Conservation (phyloP, 2,113 vertebrate species). For the Lethenteron camtschaticum region DNA sequence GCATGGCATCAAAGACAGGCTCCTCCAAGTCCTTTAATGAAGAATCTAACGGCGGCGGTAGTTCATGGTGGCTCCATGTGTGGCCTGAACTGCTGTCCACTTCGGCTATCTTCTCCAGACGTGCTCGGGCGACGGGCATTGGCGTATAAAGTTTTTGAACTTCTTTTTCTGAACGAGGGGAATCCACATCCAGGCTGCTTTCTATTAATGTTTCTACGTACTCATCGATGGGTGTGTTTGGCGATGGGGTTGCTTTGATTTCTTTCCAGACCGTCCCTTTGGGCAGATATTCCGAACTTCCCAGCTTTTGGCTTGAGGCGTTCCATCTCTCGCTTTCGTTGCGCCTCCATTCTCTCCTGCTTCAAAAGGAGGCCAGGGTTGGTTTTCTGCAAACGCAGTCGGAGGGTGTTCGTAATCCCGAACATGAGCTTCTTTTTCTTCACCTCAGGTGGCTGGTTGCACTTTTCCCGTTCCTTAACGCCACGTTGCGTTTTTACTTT, state of each 20-base stretch:
- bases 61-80: too few relatives aligned
- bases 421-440: conserved; percentile 25
- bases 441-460: conserved; percentile 12
- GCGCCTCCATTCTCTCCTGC: conserved; percentile 29
- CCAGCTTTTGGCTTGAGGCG: conserved; percentile 13
- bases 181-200: conserved; percentile 9
- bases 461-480: conserved; percentile 12
- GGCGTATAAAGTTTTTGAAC: too few relatives aligned
- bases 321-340: conserved; percentile 19
- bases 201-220: conserved; percentile 21
- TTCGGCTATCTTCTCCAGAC: too few relatives aligned
- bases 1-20: too few relatives aligned
- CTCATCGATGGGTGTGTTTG: conserved; percentile 17
- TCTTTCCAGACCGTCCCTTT: conserved; percentile 8
- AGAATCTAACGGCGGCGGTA: too few relatives aligned
- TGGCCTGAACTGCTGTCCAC: too few relatives aligned
- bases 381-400: conserved; percentile 35
- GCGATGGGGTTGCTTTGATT: conserved; percentile 12
- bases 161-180: background rate
- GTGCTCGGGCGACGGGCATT: too few relatives aligned
- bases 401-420: conserved; percentile 49
- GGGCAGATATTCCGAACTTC: conserved; percentile 10
- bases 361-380: conserved; percentile 20
- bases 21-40: too few relatives aligned
- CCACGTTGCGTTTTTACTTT: conserved; percentile 12